Evolutionary conservation across 92 coral and sea anemone species (phyloP).

Genomic region (Epizoanthus scotinus): DNA sequence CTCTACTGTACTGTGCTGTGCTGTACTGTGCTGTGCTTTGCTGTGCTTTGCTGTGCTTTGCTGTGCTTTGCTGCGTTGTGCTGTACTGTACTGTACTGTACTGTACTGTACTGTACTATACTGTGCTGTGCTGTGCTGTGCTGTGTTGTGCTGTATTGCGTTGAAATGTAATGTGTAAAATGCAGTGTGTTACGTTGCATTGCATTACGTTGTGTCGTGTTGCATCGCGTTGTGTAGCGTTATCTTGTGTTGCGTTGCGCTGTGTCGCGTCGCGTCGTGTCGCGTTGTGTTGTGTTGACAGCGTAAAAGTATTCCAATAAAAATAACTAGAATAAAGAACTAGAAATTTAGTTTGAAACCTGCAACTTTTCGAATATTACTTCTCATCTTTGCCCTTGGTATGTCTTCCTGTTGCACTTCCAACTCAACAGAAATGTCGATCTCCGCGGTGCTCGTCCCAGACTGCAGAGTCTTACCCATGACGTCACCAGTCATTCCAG

Average conservation of each 20-base stretch:
- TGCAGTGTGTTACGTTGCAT: too few relatives aligned
- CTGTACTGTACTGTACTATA: too few relatives aligned
- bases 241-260: too few relatives aligned
- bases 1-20: too few relatives aligned
- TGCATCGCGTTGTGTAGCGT: too few relatives aligned
- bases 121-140: neutral
- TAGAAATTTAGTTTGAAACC: neutral
- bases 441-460: neutral
- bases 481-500: conserved; percentile 16
- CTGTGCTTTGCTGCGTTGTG: too few relatives aligned
- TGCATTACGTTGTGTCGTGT: too few relatives aligned
- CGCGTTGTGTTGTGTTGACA: neutral
- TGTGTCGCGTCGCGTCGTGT: too few relatives aligned
- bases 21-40: neutral
- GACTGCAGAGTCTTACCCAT: conserved; percentile 1
- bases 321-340: neutral
- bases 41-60: neutral
- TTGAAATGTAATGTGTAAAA: too few relatives aligned
- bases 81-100: too few relatives aligned
- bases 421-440: conserved; percentile 7
- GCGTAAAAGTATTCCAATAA: neutral
- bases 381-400: neutral
- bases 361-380: neutral
- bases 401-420: neutral
- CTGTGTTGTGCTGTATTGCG: too few relatives aligned